Conservation (phyloP, 2,888 invertebrate species). For the Elmis aenea region DNA sequence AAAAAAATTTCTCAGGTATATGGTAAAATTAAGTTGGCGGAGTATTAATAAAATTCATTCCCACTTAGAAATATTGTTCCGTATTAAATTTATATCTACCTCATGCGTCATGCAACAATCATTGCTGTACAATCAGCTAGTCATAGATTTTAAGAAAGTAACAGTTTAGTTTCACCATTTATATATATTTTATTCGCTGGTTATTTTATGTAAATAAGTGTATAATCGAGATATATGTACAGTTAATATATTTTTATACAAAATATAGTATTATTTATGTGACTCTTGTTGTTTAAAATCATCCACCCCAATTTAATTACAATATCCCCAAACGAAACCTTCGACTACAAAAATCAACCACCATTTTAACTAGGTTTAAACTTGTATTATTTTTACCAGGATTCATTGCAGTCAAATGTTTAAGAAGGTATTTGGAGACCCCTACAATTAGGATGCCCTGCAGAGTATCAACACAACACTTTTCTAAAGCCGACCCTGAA, state of each 20-base stretch:
- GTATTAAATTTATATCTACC: slow-evolving; percentile 39
- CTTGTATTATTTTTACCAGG: slow-evolving; percentile 3
- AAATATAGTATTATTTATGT: slow-evolving; percentile 46
- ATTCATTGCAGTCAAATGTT: too few species aligned
- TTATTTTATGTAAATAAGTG: slow-evolving; percentile 15
- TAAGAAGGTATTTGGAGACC: too few species aligned
- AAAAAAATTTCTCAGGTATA: too few species aligned
- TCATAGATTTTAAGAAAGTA: slow-evolving; percentile 44
- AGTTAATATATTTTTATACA: slow-evolving; percentile 45
- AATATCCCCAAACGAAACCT: too few species aligned
- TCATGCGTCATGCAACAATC: slow-evolving; percentile 48
- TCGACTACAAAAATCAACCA: too few species aligned
- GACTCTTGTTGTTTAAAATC: too few species aligned
- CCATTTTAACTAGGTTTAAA: slow-evolving; percentile 3
- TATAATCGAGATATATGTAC: slow-evolving; percentile 34
- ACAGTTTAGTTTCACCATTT: slow-evolving; percentile 20
- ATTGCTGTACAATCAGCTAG: slow-evolving; percentile 50
- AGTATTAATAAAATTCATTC: slow-evolving; percentile 20
- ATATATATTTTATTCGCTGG: slow-evolving; percentile 19
- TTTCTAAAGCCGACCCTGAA: too few species aligned
- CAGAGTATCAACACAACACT: too few species aligned
- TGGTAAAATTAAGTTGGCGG: too few species aligned
- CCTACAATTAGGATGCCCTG: too few species aligned
- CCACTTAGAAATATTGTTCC: slow-evolving; percentile 17
- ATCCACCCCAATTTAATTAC: too few species aligned